Evolutionary conservation across 2,113 vertebrate genomes (phyloP).

Genomic region (Heliornis fulica): DNA sequence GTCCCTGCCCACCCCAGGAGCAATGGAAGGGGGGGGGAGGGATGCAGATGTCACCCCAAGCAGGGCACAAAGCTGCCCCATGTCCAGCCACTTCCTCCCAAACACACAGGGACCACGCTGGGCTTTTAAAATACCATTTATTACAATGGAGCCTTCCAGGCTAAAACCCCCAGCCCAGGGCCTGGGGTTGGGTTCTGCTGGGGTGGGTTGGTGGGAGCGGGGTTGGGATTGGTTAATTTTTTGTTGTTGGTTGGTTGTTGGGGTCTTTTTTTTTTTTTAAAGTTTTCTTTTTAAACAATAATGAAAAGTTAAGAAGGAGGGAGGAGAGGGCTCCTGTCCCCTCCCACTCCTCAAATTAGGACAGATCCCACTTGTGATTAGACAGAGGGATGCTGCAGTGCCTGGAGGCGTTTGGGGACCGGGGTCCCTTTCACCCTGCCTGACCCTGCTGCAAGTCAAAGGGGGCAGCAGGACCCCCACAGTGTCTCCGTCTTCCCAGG

Average conservation of each 20-base stretch:
- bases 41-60: background rate
- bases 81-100: background rate
- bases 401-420: background rate
- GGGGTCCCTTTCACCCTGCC: background rate
- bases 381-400: background rate
- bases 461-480: background rate
- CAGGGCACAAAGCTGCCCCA: background rate
- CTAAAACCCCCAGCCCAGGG: conserved; percentile 10
- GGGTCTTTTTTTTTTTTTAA: background rate
- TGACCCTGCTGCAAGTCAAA: background rate
- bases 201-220: background rate
- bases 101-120: conserved; percentile 27
- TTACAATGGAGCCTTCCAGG: conserved; percentile 54
- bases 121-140: conserved; percentile 69
- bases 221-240: background rate
- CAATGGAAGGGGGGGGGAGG: background rate
- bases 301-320: background rate
- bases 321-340: background rate
- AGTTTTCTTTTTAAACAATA: background rate
- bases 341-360: background rate
- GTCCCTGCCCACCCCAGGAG: background rate
- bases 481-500: background rate
- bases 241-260: too few species aligned
- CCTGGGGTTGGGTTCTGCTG: conserved; percentile 6
- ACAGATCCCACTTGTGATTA: background rate